A percentile compares a stretch with the other conserved stretches of the same genome.
Conservation (phyloP, 2,113 vertebrate species). For the Pitta sordida region DNA sequence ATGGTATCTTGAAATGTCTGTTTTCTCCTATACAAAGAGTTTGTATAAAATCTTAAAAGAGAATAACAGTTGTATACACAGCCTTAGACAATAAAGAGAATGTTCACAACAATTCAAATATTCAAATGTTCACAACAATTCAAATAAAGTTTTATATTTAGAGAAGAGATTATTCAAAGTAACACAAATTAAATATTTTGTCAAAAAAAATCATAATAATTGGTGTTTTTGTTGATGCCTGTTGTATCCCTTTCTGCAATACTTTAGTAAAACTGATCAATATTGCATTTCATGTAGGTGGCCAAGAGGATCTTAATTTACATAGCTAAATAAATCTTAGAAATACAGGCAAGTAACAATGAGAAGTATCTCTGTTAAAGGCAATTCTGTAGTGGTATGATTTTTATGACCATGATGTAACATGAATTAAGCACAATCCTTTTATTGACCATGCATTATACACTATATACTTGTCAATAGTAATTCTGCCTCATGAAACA, state of each 20-base stretch:
- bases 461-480: neutral
- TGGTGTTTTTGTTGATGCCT: neutral
- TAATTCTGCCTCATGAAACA: neutral
- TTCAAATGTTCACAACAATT: neutral
- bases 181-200: neutral
- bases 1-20: neutral
- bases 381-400: neutral
- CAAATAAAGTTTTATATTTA: no score
- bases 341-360: neutral
- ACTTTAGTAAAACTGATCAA: neutral
- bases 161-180: neutral
- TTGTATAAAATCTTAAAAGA: neutral
- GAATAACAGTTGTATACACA: neutral
- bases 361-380: neutral
- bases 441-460: neutral
- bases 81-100: neutral
- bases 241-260: neutral
- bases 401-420: neutral
- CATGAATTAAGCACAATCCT: neutral
- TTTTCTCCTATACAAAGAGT: neutral
- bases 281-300: neutral
- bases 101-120: neutral
- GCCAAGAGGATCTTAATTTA: neutral
- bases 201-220: neutral
- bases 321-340: neutral